Evolutionary conservation across 2,888 invertebrate genomes (phyloP).

Genomic region (Sinelater perroti): DNA sequence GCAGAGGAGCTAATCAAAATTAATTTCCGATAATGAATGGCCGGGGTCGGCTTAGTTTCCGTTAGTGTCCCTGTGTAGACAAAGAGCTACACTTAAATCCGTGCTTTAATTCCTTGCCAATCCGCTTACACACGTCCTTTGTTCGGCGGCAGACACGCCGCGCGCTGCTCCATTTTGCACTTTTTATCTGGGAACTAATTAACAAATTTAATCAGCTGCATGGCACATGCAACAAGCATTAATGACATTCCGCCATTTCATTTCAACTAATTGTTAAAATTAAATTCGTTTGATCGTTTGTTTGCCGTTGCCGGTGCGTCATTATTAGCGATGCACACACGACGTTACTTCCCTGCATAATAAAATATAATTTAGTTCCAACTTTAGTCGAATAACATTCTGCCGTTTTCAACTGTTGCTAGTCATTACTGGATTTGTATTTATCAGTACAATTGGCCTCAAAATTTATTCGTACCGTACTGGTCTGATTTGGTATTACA

Average conservation of each 20-base stretch:
- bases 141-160: conserved; percentile 20
- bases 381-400: background rate
- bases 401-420: background rate
- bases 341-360: background rate
- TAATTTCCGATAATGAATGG: conserved; percentile 53
- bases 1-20: conserved; percentile 49
- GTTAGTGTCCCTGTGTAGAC: conserved; percentile 38
- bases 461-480: too few species aligned
- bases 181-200: conserved; percentile 25
- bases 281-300: conserved; percentile 12
- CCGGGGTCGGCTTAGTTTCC: conserved; percentile 47
- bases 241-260: conserved; percentile 11
- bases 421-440: background rate
- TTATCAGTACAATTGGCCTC: background rate
- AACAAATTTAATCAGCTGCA: conserved; percentile 15
- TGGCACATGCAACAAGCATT: conserved; percentile 12
- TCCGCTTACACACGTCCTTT: conserved; percentile 55
- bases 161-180: conserved; percentile 1
- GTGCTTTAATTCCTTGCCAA: conserved; percentile 53
- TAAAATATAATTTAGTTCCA: background rate
- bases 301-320: background rate
- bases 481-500: too few species aligned
- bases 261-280: conserved; percentile 16
- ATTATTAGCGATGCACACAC: background rate
- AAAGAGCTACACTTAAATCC: conserved; percentile 47